phyloP scores from a whole-genome alignment of 2,797 vertebrate species.

The Neosalanx taihuensis region DNA sequence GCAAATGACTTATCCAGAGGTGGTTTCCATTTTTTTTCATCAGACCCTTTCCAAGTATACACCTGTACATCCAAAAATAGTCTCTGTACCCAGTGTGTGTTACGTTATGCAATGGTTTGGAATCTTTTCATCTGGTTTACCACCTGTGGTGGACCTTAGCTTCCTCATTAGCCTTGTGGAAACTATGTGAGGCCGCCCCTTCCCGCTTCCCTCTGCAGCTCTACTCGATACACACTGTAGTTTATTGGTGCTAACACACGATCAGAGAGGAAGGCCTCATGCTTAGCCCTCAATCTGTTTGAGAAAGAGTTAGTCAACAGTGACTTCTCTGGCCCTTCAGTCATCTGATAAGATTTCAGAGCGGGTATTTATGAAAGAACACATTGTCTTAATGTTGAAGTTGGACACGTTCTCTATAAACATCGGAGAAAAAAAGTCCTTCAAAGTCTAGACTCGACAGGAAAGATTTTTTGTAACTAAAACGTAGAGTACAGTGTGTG shows the following conservation, averaged over 20 bases:
- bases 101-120: constrained; percentile 38
- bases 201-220: not conserved
- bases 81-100: constrained; percentile 19
- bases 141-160: constrained; percentile 12
- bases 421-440: not conserved
- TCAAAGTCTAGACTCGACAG: not conserved
- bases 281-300: not conserved
- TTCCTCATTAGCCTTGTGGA: constrained; percentile 16
- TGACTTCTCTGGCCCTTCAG: not conserved
- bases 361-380: constrained; percentile 17
- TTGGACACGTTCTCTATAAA: constrained; percentile 16
- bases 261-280: not conserved
- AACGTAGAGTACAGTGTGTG: constrained; percentile 1
- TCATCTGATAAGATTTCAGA: constrained; percentile 27
- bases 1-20: not conserved
- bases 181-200: not conserved
- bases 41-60: constrained; percentile 36
- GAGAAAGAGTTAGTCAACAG: constrained; percentile 1
- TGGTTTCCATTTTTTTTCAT: constrained; percentile 28
- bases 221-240: constrained; percentile 3
- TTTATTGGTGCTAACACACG: constrained; percentile 9
- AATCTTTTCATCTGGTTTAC: constrained; percentile 28
- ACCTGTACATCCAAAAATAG: constrained; percentile 29
- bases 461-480: constrained; percentile 6
- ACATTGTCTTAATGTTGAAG: constrained; percentile 11